These are phyloP conservation scores for Phymatocera aterrima DNA, from an alignment of 2,888 invertebrate species.

Conservation along the genomic window DNA sequence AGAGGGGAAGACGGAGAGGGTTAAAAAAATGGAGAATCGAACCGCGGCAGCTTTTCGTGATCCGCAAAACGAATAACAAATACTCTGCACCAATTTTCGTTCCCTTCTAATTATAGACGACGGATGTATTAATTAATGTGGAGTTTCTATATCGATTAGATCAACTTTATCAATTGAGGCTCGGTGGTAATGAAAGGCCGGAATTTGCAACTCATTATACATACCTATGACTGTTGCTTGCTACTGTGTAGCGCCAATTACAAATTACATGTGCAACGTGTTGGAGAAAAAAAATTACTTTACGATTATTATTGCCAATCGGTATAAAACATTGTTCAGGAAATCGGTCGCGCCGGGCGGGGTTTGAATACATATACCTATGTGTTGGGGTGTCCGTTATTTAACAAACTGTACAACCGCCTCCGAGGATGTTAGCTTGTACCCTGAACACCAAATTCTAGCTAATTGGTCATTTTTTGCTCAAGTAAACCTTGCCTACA, in stretches of 20 bases:
- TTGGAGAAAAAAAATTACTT: not conserved
- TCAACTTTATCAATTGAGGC: conserved; percentile 10
- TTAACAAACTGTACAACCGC: too few relatives aligned
- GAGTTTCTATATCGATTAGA: conserved; percentile 11
- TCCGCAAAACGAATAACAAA: not conserved
- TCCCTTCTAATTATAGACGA: conserved; percentile 3
- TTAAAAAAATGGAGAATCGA: not conserved
- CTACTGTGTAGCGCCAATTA: not conserved
- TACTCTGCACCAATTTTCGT: conserved; percentile 8
- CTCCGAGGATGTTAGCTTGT: too few relatives aligned
- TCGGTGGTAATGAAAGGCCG: conserved; percentile 18
- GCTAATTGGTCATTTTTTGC: too few relatives aligned
- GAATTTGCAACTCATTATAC: conserved; percentile 2
- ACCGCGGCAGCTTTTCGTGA: not conserved
- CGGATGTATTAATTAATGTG: not conserved
- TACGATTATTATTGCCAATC: too few relatives aligned
- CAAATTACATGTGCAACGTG: not conserved
- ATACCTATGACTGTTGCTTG: not conserved
- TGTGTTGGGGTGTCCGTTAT: too few relatives aligned
- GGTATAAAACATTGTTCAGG: too few relatives aligned
- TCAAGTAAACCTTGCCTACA: too few relatives aligned
- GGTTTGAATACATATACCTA: too few relatives aligned
- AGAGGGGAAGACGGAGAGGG: not conserved
- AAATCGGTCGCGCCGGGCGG: too few relatives aligned
- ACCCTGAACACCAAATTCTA: too few relatives aligned